Base-by-base conservation (phyloP, 2,888 invertebrate species). In the Netelia fuscicornis region DNA sequence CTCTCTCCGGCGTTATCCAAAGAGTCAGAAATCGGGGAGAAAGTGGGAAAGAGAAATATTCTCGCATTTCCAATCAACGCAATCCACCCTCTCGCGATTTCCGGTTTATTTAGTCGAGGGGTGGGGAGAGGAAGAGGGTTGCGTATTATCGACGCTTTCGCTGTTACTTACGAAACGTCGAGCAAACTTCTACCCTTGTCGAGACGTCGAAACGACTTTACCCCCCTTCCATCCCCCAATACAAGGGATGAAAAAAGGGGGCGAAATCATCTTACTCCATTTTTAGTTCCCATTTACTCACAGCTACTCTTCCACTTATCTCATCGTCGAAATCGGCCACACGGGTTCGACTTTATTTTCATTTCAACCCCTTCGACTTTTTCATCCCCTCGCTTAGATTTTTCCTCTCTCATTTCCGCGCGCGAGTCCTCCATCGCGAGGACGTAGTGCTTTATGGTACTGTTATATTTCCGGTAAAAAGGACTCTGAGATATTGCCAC, bases 51-150 rank as follows among this genome's bases (percentile, higher is more conserved):
- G 20, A 56, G 56, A 20, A 17, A 48, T 48, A 48, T 13, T 48
- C 76, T 74, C 60, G 62, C 64, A 60, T 62, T 77, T 67, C 81
- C 75, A 81, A 79, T 83, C 76, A 79, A 79, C 79, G 67, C 54
- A 54, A 70, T 11, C 44, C 56, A 54, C 75, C 20, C 44, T 48
- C 37, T 65, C 70, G 25, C 62, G 52, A 48, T 48, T 48, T 2
- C 37, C 80, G 84, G 75, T 76, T 56, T 84, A 81, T 80, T 84
- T 60, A 37, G 25, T 52, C 52, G 56, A 11, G 68, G 17, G 20
- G 20, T 20, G 20, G 20, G 20, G 42, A 62, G 54, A 72, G 64
- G 72, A 64, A 62, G 62, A 72, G 64, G 77, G 56, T 78, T 83
- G 48, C 48, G 3, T 48, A 13, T 48, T 48, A 48, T 48, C 48